phyloP scores from a whole-genome alignment of 2,797 vertebrate genomes.

The Molossus alvarezi region DNA sequence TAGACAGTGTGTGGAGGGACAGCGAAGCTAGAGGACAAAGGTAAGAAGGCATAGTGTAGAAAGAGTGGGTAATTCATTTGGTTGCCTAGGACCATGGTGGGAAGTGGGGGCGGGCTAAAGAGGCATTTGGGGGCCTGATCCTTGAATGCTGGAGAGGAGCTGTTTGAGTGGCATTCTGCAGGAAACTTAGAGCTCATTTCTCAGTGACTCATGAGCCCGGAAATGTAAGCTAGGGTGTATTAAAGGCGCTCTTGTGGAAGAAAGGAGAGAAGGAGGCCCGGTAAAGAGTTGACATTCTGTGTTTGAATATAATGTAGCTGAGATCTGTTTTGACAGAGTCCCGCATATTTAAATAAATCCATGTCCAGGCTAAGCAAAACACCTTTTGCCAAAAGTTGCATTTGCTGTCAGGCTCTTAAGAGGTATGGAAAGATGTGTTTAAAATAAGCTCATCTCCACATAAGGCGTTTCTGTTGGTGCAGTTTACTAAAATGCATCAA shows the following conservation, averaged over 20 bases:
- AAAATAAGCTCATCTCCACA: background rate
- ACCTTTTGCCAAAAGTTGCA: constrained; percentile 45
- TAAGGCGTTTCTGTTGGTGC: background rate
- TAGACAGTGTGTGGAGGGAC: background rate
- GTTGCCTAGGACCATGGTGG: background rate
- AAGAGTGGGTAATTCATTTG: background rate
- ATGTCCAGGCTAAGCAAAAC: background rate
- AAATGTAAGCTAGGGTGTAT: constrained; percentile 68
- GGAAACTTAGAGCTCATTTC: constrained; percentile 66
- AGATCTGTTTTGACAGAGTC: constrained; percentile 74
- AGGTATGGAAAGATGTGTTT: constrained; percentile 39
- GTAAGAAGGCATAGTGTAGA: background rate
- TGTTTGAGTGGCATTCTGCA: constrained; percentile 30
- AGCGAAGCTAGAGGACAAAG: constrained; percentile 51
- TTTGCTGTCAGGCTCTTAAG: background rate
- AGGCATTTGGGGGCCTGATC: background rate
- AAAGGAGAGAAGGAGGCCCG: constrained; percentile 48
- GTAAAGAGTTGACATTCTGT: constrained; percentile 29
- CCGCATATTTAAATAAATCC: constrained; percentile 15
- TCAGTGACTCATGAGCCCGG: constrained; percentile 79
- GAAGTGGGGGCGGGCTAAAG: background rate
- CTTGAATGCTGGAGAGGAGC: constrained; percentile 25
- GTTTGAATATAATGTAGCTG: background rate
- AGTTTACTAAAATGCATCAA: background rate
- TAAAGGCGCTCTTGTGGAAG: constrained; percentile 55